Percentiles rank a stretch among this genome's conserved stretches.
Conservation (phyloP, 2,888 invertebrate genomes). For the Drepanosiphum platanoidis region DNA sequence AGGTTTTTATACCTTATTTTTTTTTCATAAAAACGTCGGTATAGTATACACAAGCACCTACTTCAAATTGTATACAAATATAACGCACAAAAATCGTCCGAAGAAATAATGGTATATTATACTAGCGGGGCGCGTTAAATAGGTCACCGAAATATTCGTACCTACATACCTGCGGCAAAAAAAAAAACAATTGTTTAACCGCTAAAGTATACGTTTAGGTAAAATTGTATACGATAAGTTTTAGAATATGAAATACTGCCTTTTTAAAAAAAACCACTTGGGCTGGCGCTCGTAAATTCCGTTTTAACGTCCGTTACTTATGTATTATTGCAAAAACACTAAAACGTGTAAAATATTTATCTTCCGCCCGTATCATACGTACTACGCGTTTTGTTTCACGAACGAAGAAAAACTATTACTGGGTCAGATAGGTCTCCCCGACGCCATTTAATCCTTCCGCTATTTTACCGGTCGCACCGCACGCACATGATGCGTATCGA, state of each 20-base stretch:
- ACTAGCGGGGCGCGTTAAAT: not conserved
- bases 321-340: not conserved
- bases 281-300: not conserved
- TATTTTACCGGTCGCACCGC: constrained; percentile 34
- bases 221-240: not conserved
- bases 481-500: constrained; percentile 3
- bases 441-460: not conserved
- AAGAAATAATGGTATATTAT: not conserved
- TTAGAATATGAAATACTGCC: not conserved
- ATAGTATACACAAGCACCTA: not conserved
- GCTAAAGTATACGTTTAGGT: not conserved
- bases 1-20: not conserved
- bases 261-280: no score
- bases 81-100: not conserved
- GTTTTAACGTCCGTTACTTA: not conserved
- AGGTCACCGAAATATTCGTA: not conserved
- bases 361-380: not conserved
- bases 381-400: not conserved
- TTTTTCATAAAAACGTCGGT: not conserved
- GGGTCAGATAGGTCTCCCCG: not conserved
- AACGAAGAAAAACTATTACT: not conserved
- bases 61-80: not conserved
- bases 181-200: not conserved
- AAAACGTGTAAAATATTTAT: not conserved
- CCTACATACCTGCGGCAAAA: not conserved